Evolutionary conservation across 2,888 invertebrate species (phyloP).

Genomic region (Cyclophora albipunctata): DNA sequence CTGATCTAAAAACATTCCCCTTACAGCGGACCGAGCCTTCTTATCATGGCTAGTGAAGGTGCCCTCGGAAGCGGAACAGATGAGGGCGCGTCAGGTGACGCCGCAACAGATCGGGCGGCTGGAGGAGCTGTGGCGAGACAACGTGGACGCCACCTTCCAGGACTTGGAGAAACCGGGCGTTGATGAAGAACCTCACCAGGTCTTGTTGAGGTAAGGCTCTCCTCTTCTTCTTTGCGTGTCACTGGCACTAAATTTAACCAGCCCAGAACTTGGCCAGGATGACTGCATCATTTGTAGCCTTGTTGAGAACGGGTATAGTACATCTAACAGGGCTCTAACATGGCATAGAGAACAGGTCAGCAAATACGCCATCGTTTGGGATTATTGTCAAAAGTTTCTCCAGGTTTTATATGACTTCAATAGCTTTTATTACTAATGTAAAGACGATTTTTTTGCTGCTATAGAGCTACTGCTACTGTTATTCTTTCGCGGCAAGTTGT

Average conservation of each 20-base stretch:
- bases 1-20: no score
- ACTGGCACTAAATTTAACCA: no score
- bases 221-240: no score
- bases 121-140: constrained; percentile 99
- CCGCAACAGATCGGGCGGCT: constrained; percentile 98
- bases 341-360: not conserved
- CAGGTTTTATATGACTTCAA: no score
- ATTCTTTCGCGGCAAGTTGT: no score
- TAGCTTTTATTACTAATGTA: no score
- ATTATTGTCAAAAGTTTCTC: not conserved
- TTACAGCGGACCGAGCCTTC: constrained; percentile 90
- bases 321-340: not conserved
- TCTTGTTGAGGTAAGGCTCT: constrained; percentile 61
- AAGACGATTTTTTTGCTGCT: no score
- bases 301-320: not conserved
- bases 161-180: constrained; percentile 98
- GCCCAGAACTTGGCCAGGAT: no score
- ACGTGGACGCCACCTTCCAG: constrained; percentile 97
- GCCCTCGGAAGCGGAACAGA: constrained; percentile 97
- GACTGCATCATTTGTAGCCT: no score
- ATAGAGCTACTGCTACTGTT: no score
- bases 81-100: constrained; percentile 96
- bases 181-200: constrained; percentile 98
- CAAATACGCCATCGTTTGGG: not conserved
- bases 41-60: constrained; percentile 97